A percentile compares a stretch with the other conserved stretches of the same genome.
phyloP scores from a whole-genome alignment of 1,140 invertebrate species.

The Drosophila mojavensis region DNA sequence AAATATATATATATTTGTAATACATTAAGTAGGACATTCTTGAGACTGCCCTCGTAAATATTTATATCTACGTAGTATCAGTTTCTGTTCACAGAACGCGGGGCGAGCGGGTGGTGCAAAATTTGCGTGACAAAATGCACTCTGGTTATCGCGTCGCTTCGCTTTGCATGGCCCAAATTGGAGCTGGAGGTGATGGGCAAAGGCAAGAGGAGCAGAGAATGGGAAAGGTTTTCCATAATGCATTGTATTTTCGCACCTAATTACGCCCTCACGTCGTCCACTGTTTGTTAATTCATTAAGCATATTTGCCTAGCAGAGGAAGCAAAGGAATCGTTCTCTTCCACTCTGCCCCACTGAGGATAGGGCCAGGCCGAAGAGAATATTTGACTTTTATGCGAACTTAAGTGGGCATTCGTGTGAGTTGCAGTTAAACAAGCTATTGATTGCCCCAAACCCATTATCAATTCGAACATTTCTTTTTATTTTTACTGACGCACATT shows the following conservation, averaged over 20 bases:
- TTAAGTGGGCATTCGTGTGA: slow-evolving; percentile 17
- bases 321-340: neutral
- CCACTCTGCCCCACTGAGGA: slow-evolving; percentile 6
- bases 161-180: slow-evolving; percentile 54
- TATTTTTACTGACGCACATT: slow-evolving; percentile 23
- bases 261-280: slow-evolving; percentile 31
- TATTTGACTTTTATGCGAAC: slow-evolving; percentile 2
- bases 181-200: neutral
- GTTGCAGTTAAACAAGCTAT: slow-evolving; percentile 21
- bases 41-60: no score
- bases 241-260: slow-evolving; percentile 55
- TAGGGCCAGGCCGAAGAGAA: slow-evolving; percentile 1
- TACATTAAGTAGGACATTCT: no score
- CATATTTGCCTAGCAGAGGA: slow-evolving; percentile 32
- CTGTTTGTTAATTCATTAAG: slow-evolving; percentile 64
- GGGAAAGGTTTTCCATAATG: slow-evolving; percentile 9
- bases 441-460: slow-evolving; percentile 30
- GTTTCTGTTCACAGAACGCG: neutral
- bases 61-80: slow-evolving; percentile 4
- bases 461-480: slow-evolving; percentile 8
- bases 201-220: neutral
- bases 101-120: slow-evolving; percentile 8
- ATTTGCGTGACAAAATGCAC: slow-evolving; percentile 75
- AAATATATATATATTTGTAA: no score
- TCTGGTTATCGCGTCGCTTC: slow-evolving; percentile 50